phyloP scores from a whole-genome alignment of 2,797 vertebrate genomes.

The Dipus sagitta region DNA sequence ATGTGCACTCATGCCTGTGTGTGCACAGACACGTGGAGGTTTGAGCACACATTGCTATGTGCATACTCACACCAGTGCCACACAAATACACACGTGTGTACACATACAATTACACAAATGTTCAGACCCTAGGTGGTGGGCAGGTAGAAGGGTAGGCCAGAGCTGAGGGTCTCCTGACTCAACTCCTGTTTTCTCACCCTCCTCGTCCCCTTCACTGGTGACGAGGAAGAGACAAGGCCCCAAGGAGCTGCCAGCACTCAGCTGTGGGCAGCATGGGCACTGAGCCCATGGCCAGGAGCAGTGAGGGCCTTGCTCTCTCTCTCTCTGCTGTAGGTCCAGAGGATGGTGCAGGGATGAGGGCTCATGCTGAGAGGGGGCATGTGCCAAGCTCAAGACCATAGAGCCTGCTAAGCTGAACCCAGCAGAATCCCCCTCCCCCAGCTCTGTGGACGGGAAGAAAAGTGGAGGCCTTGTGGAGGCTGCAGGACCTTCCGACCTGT shows the following conservation, averaged over 20 bases:
- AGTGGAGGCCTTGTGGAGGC: neutral
- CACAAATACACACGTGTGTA: neutral
- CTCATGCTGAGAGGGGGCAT: fast-evolving
- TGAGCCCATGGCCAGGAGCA: no score
- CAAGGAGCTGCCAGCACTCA: neutral
- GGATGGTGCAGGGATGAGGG: neutral
- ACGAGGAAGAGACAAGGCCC: no score
- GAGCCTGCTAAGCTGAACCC: no score
- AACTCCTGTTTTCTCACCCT: no score
- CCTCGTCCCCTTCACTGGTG: neutral
- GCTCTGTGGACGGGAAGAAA: fast-evolving
- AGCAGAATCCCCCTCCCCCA: no score
- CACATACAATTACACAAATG: fast-evolving
- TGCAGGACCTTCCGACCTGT: fast-evolving
- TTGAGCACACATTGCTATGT: neutral
- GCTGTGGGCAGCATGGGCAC: no score
- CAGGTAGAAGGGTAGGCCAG: no score
- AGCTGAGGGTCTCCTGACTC: neutral
- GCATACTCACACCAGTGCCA: neutral
- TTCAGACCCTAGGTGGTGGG: neutral
- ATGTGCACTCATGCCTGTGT: no score
- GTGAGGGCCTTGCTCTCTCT: no score
- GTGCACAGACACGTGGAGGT: no score
- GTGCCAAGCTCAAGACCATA: neutral
- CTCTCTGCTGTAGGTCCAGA: neutral